Percentiles rank a stretch among this genome's conserved stretches.
These are phyloP conservation scores for Rafetus swinhoei DNA, from an alignment of 2,113 vertebrate species.

Conservation along the genomic window DNA sequence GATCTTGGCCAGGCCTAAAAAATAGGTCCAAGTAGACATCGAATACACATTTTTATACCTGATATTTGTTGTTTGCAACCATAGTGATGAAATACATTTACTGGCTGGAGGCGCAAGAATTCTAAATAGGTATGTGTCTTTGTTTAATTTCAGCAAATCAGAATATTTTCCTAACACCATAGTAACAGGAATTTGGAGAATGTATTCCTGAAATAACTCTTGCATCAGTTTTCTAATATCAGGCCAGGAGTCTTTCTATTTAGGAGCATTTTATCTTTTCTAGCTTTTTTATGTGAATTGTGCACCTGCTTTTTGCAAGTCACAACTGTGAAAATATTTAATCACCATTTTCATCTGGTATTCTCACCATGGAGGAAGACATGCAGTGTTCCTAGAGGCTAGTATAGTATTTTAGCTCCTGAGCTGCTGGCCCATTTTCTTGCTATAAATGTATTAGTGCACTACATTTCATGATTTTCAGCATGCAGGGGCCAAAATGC, in stretches of 20 bases:
- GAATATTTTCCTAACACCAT: not conserved
- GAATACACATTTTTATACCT: not conserved
- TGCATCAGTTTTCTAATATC: not conserved
- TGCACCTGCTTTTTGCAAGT: not conserved
- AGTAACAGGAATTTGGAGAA: not conserved
- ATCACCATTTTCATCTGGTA: not conserved
- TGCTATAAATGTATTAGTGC: not conserved
- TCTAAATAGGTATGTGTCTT: not conserved
- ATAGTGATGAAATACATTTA: not conserved
- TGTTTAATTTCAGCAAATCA: not conserved
- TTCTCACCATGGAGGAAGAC: not conserved
- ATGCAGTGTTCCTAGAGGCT: not conserved
- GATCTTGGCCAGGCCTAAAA: not conserved
- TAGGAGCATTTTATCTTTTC: not conserved
- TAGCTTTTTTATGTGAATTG: not conserved
- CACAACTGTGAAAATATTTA: not conserved
- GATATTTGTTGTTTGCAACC: not conserved
- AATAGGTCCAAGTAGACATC: not conserved
- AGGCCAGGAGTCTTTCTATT: not conserved
- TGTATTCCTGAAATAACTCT: not conserved
- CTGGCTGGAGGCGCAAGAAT: not conserved
- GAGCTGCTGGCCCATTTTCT: not conserved
- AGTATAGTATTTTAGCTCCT: not conserved
- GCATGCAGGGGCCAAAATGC: accelerated
- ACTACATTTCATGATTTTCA: accelerated